Base-by-base conservation (phyloP, 2,113 vertebrate genomes). In the Albula glossodonta region DNA sequence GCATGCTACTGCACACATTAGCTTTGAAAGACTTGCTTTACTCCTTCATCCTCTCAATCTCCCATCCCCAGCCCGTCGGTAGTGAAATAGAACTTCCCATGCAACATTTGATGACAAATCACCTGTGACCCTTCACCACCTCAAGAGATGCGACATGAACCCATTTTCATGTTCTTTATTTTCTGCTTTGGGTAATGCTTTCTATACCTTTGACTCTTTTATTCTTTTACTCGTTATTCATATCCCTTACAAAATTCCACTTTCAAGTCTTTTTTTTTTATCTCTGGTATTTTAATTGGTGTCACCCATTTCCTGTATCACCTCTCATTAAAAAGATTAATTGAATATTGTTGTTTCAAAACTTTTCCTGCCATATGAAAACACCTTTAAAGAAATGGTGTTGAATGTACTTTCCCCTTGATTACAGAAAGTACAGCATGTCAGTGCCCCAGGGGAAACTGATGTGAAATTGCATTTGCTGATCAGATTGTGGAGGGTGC, bases 401-500 rank as follows among this genome's bases (percentile, higher is more conserved):
- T 93, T 92, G 92, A 93, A 93, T 91, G 91, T 93, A 89, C 91
- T 88, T 85, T 87, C 90, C 94, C 91, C 91, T 92, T 91, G 92
- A 94, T 93, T 93, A 93, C 92, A 91, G 91, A 91, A 93, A 94
- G 90, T 93, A 93, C 90, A 90, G 31, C 31, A 41, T 41, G 31
- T 41, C 31, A 41, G 90, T 92, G 92, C 94, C 93, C 93, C 89
- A 87, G 94, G 92, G 95, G 95, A 92, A 91, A 92, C 92, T 92
- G 91, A 86, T 5, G 81, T 79, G 91, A 93, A 95, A 95, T 94
- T 92, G 93, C 92, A 92, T 92, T 93, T 93, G 91, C 91, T 95
- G 94, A 95, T 95, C 92, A 94, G 91, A 93, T 96, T 94, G 85
- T 91, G 90, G 81, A 84, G 88, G 85, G 85, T 90, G 83, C 91